Base-by-base conservation (phyloP, 2,888 invertebrate genomes). In the Eremobia ochroleuca region DNA sequence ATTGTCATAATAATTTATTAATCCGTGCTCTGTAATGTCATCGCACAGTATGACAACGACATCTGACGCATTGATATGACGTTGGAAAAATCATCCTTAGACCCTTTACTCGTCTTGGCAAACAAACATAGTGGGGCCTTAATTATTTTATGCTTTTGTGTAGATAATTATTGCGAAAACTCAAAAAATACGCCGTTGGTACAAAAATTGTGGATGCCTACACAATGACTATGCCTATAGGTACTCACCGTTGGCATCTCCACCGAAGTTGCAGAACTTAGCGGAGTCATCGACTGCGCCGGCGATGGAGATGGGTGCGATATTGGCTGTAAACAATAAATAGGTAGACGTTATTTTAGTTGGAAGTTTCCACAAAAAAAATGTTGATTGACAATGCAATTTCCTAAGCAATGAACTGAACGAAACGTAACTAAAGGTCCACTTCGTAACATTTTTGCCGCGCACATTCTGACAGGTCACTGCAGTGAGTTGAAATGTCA, bases 201-300 rank as follows among this genome's bases (percentile, higher is more conserved):
- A 21, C 1, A 18, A 37, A n/a, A 9, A 0, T 40, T 8, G 15
- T 65, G 21, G 0, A 43, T 65, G n/a, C 5, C 3, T 65, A 65
- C n/a, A 40, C 18, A 9, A 21, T 43, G 21, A 28, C 21, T 28
- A 6, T 43, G 40, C 6, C 28, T 31, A 25, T 11, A 75, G 21
- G 4, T 58, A 70, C 92, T 91, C 83, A 95, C 75, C 86, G 0
- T 79, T n/a, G n/a, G n/a, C 85, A 1, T 66, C 64, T 0, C 67
- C 28, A 11, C 94, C 94, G 70, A 77, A 96, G 1, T 49, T 86
- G 88, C 94, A 95, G 80, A 92, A 83, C 0, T 8, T 88, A 28
- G 74, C 92, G 0, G 83, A 1, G 1, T 13, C 25, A 4, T 1
- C 0, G 15, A 0, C 0, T 0, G 0, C 0, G 18, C 21, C 31